phyloP scores from a whole-genome alignment of 2,797 vertebrate genomes.

The Protonibea diacanthus region DNA sequence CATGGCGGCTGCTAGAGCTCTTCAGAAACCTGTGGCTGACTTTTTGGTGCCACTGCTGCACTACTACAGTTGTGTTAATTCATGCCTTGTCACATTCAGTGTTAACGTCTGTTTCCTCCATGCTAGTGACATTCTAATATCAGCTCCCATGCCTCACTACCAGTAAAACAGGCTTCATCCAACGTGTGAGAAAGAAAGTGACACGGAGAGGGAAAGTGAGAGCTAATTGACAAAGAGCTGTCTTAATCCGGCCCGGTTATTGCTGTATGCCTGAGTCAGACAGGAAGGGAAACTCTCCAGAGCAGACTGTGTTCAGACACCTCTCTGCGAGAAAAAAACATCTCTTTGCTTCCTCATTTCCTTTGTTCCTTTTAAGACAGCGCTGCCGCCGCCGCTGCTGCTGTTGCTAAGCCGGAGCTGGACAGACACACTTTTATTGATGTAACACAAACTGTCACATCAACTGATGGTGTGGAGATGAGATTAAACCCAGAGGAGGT shows the following conservation, averaged over 20 bases:
- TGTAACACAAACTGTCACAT: constrained; percentile 7
- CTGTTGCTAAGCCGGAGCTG: background rate
- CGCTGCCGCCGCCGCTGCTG: background rate
- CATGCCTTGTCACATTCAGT: background rate
- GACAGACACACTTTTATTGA: background rate
- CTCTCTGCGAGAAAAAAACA: constrained; percentile 6
- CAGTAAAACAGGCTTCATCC: background rate
- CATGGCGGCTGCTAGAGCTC: too few relatives aligned
- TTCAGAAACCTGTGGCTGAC: background rate
- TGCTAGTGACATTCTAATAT: constrained; percentile 10
- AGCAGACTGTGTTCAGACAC: constrained; percentile 31
- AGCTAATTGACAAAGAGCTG: constrained; percentile 50
- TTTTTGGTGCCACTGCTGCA: background rate
- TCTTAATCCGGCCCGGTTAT: constrained; percentile 28
- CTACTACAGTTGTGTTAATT: background rate
- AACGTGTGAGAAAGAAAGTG: constrained; percentile 6
- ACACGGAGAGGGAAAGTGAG: background rate
- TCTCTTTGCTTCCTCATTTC: constrained; percentile 43
- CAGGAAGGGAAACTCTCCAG: constrained; percentile 57
- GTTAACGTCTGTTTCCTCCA: background rate
- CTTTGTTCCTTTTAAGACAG: constrained; percentile 25
- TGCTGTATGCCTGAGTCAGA: constrained; percentile 33
- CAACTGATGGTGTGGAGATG: background rate
- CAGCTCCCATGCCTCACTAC: background rate
- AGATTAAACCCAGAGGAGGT: constrained; percentile 24